These are phyloP conservation scores for Coregonus suidteri DNA, from an alignment of 2,797 vertebrate genomes.

Conservation along the genomic window DNA sequence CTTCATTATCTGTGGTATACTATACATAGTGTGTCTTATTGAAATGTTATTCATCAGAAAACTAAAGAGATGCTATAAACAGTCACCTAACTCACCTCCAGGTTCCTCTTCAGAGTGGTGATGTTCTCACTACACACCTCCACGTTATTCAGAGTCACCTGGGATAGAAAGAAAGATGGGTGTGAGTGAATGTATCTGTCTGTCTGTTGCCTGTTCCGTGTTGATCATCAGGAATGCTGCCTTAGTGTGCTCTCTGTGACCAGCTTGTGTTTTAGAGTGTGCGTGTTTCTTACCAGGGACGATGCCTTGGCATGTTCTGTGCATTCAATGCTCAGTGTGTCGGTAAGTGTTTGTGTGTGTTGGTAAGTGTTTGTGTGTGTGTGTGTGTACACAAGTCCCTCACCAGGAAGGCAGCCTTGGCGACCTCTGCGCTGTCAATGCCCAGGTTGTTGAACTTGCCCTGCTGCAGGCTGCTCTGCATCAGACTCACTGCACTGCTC, in stretches of 20 bases:
- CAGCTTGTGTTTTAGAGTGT: neutral
- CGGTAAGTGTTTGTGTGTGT: too few species aligned
- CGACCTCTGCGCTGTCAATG: slow-evolving; percentile 92
- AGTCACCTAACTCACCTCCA: slow-evolving; percentile 79
- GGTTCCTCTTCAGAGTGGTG: slow-evolving; percentile 92
- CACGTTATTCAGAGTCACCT: slow-evolving; percentile 96
- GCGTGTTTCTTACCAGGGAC: slow-evolving; percentile 84
- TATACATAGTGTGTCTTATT: neutral
- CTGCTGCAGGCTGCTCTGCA: slow-evolving; percentile 98
- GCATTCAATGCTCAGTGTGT: slow-evolving; percentile 95
- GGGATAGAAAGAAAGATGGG: slow-evolving; percentile 26
- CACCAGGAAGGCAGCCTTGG: slow-evolving; percentile 96
- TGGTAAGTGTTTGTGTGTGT: neutral
- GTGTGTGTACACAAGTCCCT: slow-evolving; percentile 32
- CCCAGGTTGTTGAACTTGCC: slow-evolving; percentile 96
- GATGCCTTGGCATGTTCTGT: slow-evolving; percentile 91
- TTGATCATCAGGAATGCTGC: neutral
- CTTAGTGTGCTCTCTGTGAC: neutral
- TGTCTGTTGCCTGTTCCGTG: neutral
- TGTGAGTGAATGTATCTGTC: neutral
- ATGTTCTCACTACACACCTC: slow-evolving; percentile 97
- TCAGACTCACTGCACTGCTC: slow-evolving; percentile 94
- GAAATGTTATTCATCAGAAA: neutral
- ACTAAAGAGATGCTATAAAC: neutral
- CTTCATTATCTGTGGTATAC: neutral